A percentile compares a stretch with the other conserved stretches of the same genome.
These are phyloP conservation scores for Zosterops lateralis DNA, from an alignment of 2,113 vertebrate species.

Conservation along the genomic window DNA sequence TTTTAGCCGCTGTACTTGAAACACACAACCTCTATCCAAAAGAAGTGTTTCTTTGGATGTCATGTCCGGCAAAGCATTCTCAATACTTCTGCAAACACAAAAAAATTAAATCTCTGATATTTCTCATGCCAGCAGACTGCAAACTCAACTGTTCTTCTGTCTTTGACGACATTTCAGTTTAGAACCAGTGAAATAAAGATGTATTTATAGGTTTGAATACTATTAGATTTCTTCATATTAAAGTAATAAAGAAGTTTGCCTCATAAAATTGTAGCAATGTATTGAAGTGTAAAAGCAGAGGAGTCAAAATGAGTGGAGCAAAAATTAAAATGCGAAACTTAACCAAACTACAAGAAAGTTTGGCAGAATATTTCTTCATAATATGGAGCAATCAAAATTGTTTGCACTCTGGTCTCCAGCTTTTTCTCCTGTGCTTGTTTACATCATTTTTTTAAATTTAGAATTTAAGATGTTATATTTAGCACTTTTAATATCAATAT, in stretches of 20 bases:
- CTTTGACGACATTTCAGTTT: neutral
- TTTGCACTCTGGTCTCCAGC: neutral
- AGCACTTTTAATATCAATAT: neutral
- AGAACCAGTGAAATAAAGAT: slow-evolving; percentile 2
- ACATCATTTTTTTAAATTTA: neutral
- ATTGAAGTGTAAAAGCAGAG: neutral
- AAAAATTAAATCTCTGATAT: slow-evolving; percentile 21
- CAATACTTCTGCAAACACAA: slow-evolving; percentile 37
- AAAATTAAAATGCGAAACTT: slow-evolving; percentile 27
- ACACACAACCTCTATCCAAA: neutral
- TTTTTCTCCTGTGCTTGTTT: neutral
- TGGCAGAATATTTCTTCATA: neutral
- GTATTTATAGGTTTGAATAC: slow-evolving; percentile 2
- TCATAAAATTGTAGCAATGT: neutral
- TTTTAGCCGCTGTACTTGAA: slow-evolving; percentile 29
- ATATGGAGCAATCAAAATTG: neutral
- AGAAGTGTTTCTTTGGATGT: slow-evolving; percentile 19
- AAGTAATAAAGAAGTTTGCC: neutral
- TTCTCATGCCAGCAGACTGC: neutral
- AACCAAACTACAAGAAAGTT: neutral
- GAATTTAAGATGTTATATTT: neutral
- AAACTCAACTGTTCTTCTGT: neutral
- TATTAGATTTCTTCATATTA: neutral
- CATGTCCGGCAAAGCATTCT: slow-evolving; percentile 30
- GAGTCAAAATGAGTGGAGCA: neutral